Evolutionary conservation across 2,888 invertebrate species (phyloP), one percentile per base, ranked within the genome.

Genomic region (Prosapia bicincta): DNA sequence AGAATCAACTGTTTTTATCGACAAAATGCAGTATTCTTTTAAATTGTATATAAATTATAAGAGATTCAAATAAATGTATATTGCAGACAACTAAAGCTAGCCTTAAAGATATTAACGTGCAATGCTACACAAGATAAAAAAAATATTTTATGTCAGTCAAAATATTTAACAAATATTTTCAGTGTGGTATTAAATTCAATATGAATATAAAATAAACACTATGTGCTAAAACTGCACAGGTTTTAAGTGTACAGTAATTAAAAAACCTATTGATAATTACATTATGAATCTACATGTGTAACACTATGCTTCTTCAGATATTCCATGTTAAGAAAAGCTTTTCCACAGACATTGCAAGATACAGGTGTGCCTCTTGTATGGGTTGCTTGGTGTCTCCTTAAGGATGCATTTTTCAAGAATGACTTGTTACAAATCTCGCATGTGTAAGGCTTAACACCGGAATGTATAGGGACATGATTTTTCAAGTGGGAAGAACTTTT

Each of bases 401-500:
- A 74, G 0, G 80, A 80, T 15, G 81, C 80, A 25, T 80, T 76
- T 30, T 81, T 81, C 43, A 80, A 77, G 75, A 81, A 81, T 1
- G 80, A 77, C 54, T 80, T 81, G 23, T 77, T 77, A 43, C 81
- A 81, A 15, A 77, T 76, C 0, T 71, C 54, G 26, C 81, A 81
- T 6, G 78, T 75, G 67, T 76, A 80, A 0, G 79, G 79, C 32
- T 80, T 80, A 3, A 79, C 78, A 26, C 80, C 80, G 6, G 80
- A 78, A 76, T 81, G 81, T 28, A 80, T 81, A 28, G 80, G 77
- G 1, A 78, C 69, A 71, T 81, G 81, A 69, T 79, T 80, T 69
- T 80, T 80, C 9, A 81, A 66, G 74, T 81, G 81, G 20, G 81
- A 80, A 1, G 77, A 71, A 28, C 79, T 80, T 69, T 80, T 81